Evolutionary conservation across 2,888 invertebrate genomes (phyloP).

Genomic region (Oeneis ivallda): DNA sequence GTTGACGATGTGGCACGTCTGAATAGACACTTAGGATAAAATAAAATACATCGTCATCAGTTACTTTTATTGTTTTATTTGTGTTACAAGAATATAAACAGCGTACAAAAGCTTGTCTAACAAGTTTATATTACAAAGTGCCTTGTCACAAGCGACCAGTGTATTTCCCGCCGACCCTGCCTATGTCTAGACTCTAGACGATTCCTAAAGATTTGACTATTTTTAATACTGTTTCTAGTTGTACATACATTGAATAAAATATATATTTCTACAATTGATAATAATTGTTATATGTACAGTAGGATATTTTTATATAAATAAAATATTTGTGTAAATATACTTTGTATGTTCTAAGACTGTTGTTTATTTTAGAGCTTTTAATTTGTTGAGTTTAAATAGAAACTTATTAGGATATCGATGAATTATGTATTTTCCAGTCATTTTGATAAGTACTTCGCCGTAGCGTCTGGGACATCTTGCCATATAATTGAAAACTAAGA

Average conservation of each 20-base stretch:
- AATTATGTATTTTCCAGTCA: constrained; percentile 79
- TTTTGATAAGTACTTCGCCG: constrained; percentile 44
- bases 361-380: constrained; percentile 79
- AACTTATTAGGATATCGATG: constrained; percentile 61
- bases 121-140: constrained; percentile 41
- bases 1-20: too few species aligned
- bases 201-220: constrained; percentile 77
- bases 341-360: constrained; percentile 79
- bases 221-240: constrained; percentile 78
- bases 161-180: constrained; percentile 51
- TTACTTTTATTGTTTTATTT: not conserved
- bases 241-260: constrained; percentile 65
- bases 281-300: constrained; percentile 78
- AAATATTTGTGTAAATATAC: constrained; percentile 79
- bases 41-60: constrained; percentile 4
- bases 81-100: constrained; percentile 10
- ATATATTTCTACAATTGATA: constrained; percentile 76
- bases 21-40: not conserved
- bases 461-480: constrained; percentile 28
- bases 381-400: constrained; percentile 70
- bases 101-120: constrained; percentile 15
- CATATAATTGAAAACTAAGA: constrained; percentile 26
- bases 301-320: constrained; percentile 74
- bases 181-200: constrained; percentile 55
- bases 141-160: constrained; percentile 46